Percentiles rank a stretch among this genome's conserved stretches.
Evolutionary conservation across 2,888 invertebrate species (phyloP).

Genomic region (Danaus chrysippus): DNA sequence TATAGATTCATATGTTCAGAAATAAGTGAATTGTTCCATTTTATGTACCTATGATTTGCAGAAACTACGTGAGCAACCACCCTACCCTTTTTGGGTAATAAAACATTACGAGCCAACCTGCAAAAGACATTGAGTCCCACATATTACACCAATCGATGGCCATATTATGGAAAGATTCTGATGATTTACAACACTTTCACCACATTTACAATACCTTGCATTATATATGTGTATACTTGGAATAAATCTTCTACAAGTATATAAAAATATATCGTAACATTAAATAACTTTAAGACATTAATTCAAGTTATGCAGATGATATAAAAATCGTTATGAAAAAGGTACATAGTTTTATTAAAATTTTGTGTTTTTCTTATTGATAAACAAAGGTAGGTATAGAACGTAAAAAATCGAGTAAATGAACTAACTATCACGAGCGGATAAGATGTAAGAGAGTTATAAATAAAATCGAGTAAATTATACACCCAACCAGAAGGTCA

Average conservation of each 20-base stretch:
- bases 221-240: no score
- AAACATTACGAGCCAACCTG: constrained; percentile 17
- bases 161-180: background rate
- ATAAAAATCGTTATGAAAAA: no score
- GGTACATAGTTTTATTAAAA: no score
- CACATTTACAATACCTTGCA: no score
- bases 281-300: no score
- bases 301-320: no score
- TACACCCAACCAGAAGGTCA: constrained; percentile 33
- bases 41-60: constrained; percentile 14
- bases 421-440: constrained; percentile 4
- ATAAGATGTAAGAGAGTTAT: constrained; percentile 14
- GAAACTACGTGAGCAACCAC: constrained; percentile 13
- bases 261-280: no score
- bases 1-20: constrained; percentile 3
- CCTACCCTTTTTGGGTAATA: constrained; percentile 6
- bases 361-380: background rate
- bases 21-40: constrained; percentile 17
- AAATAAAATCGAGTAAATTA: constrained; percentile 28
- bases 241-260: no score
- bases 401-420: background rate
- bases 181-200: no score
- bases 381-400: background rate
- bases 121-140: constrained; percentile 5
- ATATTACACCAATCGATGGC: constrained; percentile 1